Evolutionary conservation across 1,140 invertebrate species (phyloP).

Genomic region (Drosophila ercepeae): DNA sequence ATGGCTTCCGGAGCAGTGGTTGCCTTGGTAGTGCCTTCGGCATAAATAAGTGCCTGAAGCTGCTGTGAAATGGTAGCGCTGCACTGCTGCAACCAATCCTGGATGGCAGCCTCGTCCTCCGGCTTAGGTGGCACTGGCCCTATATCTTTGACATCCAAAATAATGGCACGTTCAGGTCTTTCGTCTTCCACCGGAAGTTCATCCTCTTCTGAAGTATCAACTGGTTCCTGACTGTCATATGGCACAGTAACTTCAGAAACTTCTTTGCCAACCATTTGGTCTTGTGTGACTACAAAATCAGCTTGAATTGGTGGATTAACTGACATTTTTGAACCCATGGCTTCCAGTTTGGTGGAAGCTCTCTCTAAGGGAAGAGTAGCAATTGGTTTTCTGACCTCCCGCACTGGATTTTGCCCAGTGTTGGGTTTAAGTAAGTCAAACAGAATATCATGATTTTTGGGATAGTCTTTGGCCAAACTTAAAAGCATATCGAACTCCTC

Average conservation of each 20-base stretch:
- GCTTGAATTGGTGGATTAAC: not conserved
- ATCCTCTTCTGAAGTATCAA: not conserved
- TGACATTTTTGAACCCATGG: not conserved
- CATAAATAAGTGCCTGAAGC: not conserved
- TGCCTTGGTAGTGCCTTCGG: not conserved
- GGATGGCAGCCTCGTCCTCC: constrained; percentile 3
- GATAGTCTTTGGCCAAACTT: constrained; percentile 9
- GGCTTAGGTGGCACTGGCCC: constrained; percentile 7
- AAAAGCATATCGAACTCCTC: constrained; percentile 26
- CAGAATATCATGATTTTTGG: constrained; percentile 1
- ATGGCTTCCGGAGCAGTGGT: not conserved
- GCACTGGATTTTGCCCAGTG: not conserved
- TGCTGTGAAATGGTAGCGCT: constrained; percentile 13
- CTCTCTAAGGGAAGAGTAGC: not conserved
- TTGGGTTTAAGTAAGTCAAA: constrained; percentile 13
- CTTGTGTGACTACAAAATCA: not conserved
- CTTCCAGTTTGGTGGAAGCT: not conserved
- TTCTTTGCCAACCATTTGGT: not conserved
- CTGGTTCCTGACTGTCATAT: not conserved
- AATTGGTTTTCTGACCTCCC: not conserved
- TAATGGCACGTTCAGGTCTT: constrained; percentile 4
- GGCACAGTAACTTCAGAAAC: not conserved
- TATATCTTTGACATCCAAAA: constrained; percentile 12
- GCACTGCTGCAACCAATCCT: constrained; percentile 26
- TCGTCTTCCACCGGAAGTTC: not conserved